A percentile compares a stretch with the other conserved stretches of the same genome.
These are phyloP conservation scores for Cercopithecus mona DNA, from an alignment of 2,113 vertebrate genomes.

Conservation along the genomic window DNA sequence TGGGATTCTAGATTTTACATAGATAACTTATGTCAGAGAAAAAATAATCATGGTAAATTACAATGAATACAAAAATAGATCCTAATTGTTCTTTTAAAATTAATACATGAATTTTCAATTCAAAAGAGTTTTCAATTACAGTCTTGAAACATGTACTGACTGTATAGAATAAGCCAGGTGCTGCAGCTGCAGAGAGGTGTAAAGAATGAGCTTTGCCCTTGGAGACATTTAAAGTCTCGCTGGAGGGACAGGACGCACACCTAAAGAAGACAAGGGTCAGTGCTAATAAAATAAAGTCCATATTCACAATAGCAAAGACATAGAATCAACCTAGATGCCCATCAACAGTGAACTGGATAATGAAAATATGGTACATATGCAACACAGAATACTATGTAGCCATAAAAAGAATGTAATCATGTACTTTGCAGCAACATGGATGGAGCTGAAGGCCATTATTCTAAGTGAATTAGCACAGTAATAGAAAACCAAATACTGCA, in stretches of 20 bases:
- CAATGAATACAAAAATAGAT: constrained; percentile 32
- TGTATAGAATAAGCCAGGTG: not conserved
- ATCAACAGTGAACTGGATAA: no score
- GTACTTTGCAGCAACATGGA: no score
- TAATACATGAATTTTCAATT: constrained; percentile 31
- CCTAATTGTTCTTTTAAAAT: constrained; percentile 36
- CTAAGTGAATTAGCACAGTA: no score
- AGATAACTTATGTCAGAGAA: not conserved
- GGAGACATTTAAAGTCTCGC: not conserved
- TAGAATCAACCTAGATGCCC: no score
- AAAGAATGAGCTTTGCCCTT: not conserved
- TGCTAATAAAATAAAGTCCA: not conserved
- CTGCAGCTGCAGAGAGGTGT: not conserved
- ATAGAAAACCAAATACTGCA: no score
- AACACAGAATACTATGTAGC: no score
- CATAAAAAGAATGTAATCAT: no score
- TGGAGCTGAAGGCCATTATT: no score
- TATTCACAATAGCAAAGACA: no score
- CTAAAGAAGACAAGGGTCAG: not conserved
- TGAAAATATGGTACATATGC: no score
- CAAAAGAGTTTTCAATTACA: not conserved
- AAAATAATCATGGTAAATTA: constrained; percentile 47
- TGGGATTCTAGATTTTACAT: not conserved
- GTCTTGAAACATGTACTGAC: not conserved
- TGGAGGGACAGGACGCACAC: not conserved